A percentile compares a stretch with the other conserved stretches of the same genome.
Conservation (phyloP, 2,113 vertebrate species). For the Pedetes capensis region DNA sequence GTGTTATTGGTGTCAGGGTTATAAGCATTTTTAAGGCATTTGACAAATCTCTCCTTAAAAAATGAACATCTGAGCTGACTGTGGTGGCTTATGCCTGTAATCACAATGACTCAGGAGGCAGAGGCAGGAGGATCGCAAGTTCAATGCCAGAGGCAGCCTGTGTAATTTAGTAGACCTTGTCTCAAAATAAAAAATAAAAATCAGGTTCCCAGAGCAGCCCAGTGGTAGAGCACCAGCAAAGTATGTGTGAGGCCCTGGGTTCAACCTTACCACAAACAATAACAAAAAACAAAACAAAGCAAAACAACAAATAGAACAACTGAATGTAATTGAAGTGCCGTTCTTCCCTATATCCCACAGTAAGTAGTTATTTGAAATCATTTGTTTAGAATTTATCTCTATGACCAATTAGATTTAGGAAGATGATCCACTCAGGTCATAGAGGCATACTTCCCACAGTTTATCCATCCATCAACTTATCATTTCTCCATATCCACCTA, state of each 20-base stretch:
- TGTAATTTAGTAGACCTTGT: no score
- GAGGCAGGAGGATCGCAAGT: no score
- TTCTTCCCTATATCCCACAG: not conserved
- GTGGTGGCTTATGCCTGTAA: no score
- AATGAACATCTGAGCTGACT: not conserved
- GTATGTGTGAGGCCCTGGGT: no score
- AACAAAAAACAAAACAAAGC: no score
- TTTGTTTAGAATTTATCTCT: not conserved
- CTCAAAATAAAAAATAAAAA: no score
- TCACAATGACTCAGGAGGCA: no score
- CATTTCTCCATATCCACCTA: not conserved
- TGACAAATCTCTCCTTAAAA: not conserved
- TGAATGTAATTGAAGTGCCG: not conserved
- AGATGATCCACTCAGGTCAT: not conserved
- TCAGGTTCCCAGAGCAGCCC: no score
- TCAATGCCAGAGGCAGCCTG: no score
- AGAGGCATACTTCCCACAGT: not conserved
- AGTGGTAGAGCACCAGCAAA: no score
- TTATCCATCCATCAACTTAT: not conserved
- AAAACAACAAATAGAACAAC: no score
- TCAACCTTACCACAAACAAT: no score
- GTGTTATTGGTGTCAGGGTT: not conserved
- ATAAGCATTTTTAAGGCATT: not conserved
- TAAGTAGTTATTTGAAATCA: conserved; percentile 23
- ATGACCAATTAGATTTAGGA: not conserved